phyloP scores from a whole-genome alignment of 2,888 invertebrate genomes.

The Tinea trinotella region DNA sequence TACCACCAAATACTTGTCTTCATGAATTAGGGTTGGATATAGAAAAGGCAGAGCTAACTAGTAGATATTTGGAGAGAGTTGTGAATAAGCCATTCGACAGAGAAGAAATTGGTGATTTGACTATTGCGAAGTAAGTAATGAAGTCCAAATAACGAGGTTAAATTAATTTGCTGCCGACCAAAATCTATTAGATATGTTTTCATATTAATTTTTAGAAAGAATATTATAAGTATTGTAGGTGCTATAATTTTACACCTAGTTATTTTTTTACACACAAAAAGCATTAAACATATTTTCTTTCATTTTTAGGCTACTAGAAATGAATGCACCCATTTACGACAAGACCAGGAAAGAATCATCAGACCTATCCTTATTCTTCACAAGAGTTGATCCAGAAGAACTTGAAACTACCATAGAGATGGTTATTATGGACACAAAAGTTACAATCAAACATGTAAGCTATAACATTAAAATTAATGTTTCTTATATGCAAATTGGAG shows the following conservation, averaged over 20 bases:
- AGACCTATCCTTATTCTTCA: constrained; percentile 4
- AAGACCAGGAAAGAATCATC: background rate
- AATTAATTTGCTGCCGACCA: no score
- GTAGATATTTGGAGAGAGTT: background rate
- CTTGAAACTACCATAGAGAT: background rate
- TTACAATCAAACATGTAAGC: no score
- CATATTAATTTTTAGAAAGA: no score
- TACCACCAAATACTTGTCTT: constrained; percentile 2
- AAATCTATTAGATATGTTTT: no score
- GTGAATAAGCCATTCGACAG: background rate
- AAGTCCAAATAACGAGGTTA: no score
- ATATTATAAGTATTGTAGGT: no score
- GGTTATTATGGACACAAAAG: background rate
- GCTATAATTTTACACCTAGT: no score
- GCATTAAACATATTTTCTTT: no score
- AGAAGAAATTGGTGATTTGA: constrained; percentile 1
- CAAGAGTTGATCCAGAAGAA: constrained; percentile 13
- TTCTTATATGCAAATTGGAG: no score
- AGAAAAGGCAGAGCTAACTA: background rate
- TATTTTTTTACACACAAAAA: no score
- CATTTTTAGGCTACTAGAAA: background rate
- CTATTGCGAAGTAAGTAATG: constrained; percentile 15
- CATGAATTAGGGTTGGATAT: background rate
- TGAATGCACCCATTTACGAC: background rate
- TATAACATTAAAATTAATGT: no score